Evolutionary conservation across 1,140 invertebrate genomes (phyloP), one percentile per base, ranked within the genome.

Genomic region (Temnothorax curvispinosus): DNA sequence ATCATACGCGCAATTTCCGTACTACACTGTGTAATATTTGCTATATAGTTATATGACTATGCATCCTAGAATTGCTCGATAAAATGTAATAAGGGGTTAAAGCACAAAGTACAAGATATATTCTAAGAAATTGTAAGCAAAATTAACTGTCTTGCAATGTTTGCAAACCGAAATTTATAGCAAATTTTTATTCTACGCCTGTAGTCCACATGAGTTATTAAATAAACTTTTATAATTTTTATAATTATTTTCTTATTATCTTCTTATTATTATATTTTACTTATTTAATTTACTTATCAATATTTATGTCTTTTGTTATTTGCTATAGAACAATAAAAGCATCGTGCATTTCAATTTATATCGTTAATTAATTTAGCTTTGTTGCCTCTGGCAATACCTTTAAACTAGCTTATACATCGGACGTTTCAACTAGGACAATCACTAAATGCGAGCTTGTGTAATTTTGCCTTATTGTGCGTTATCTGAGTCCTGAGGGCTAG

Each of bases 51-150:
- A 7, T 50, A 11, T 5, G 2, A 78, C n/a, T 65, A 7, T 13
- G 27, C 60, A 35, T 50, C 21, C 18, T 50, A 78, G 18, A 52
- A 52, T 50, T 32, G 27, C 5, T 44, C 2, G 8, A 38, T 38
- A 60, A 41, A 32, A 62, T 4, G 27, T 32, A 77, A 18, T 15
- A 44, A 77, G 27, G 13, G 27, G 47, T 38, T 56, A n/a, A 56
- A 56, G 50, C 52, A 54, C 47, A 74, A 54, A 50, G 47, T 52
- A 74, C 9, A 38, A 54, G 32, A 3, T 38, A 35, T 65, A 27
- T 71, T 58, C 27, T 21, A 56, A 71, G 27, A 71, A 75, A 75
- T 75, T 41, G 27, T 58, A 75, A 52, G 11, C n/a, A 60, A 44
- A 58, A 60, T 60, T 38, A 60, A 15, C 13, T 15, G 5, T 32